Base-by-base conservation (phyloP, 2,113 vertebrate species). In the Sinocyclocheilus maitianheensis region DNA sequence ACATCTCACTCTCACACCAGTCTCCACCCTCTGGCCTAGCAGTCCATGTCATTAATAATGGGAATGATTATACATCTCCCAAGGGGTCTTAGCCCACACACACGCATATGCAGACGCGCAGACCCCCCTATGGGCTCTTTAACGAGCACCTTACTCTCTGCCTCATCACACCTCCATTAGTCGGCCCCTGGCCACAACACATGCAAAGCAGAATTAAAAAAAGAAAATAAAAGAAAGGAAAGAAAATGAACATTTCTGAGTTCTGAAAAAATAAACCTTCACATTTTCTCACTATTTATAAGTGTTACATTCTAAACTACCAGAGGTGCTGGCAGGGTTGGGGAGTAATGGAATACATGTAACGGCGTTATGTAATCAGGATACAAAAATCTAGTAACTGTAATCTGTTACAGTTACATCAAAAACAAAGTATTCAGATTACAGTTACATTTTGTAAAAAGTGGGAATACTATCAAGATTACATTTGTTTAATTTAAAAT, bases 1-100 rank as follows among this genome's bases (percentile, higher is more conserved):
- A 79, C 46, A 40, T 81, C 24, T 53, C 48, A 43, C 34, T 26
- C 26, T 55, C 53, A 13, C 22, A 69, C 55, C 63, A 34, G 48
- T 84, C 60, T 48, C 24, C 87, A 43, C 63, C 55, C 71, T 82
- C 79, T 77, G 85, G 62, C 62, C 81, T 43, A 75, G 24, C 81
- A 84, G 87, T 77, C 46, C 65, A 13, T 89, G 89, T 84, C 83
- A 90, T 90, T 90, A 90, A 89, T 89, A 89, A 87, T 77, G 30
- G 81, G 40, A 75, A 78, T 85, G 88, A 91, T 91, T 91, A 89
- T 85, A 88, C 85, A 87, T 84, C 86, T 85, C 86, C 85, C 40
- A 16, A 78, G 86, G 46, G 83, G 43, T 78, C 77, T 69, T 77
- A 65, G 84, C 79, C 72, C 80, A 79, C 87, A 87, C 76, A 72